These are phyloP conservation scores for Myodes glareolus DNA, from an alignment of 2,113 vertebrate genomes.

Conservation along the genomic window DNA sequence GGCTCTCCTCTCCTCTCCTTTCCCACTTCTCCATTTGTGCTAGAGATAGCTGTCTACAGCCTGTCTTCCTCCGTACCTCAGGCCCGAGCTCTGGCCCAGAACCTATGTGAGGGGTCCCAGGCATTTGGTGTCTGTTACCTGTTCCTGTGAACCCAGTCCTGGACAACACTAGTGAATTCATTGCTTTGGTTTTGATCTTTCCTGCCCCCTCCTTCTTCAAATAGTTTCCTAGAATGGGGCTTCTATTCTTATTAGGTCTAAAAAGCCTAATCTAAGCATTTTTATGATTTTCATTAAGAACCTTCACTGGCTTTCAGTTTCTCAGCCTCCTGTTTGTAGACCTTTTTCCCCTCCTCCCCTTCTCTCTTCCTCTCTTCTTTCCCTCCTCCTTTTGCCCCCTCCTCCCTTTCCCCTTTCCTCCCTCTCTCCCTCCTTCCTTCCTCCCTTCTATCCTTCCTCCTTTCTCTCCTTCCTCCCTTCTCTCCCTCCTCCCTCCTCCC, in stretches of 20 bases:
- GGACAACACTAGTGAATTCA: not conserved
- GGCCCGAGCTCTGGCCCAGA: accelerated
- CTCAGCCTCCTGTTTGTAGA: not conserved
- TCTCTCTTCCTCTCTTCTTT: not conserved
- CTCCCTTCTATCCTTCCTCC: not conserved
- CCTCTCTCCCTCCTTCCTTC: not conserved
- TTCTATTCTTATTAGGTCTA: not conserved
- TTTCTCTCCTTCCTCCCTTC: not conserved
- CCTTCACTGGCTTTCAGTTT: constrained; percentile 1
- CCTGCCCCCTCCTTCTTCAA: not conserved
- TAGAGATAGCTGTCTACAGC: not conserved
- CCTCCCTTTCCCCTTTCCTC: not conserved
- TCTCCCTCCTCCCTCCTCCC: not conserved
- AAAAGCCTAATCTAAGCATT: not conserved
- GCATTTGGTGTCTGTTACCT: not conserved
- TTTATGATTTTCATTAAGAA: constrained; percentile 29
- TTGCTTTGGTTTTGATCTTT: not conserved
- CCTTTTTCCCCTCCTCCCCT: not conserved
- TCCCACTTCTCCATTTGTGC: not conserved
- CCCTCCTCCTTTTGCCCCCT: not conserved
- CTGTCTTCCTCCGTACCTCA: not conserved
- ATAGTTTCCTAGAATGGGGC: not conserved
- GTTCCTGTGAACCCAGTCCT: not conserved
- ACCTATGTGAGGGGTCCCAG: not conserved
- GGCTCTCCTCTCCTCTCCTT: too few species aligned